Evolutionary conservation across 2,888 invertebrate genomes (phyloP), one percentile per base, ranked within the genome.

Genomic region (Palloptera scutellata): DNA sequence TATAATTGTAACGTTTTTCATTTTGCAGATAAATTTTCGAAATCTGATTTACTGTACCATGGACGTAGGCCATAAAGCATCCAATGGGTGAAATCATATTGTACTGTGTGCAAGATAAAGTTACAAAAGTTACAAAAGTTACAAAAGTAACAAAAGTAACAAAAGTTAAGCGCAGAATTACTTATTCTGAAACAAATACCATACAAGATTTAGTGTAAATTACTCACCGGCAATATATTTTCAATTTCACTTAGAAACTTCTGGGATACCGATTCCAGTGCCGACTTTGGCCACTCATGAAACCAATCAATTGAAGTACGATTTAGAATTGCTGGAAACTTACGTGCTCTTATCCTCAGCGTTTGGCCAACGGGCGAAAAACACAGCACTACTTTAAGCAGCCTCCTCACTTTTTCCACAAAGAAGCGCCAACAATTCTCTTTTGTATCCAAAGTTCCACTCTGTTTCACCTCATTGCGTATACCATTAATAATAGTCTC

Each of bases 401-500:
- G 89, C 64, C 90, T 89, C 62, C 95, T 88, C 11, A 97, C 95
- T 77, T 94, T 90, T 73, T 96, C 94, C 73, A 98, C 95, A 81
- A 96, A 98, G 86, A 92, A 97, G 78, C 90, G 91, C 97, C 97
- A 98, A 81, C 97, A 97, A 81, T 96, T 97, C 81, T 97, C 97
- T 74, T 92, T 89, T 0, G 94, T 92, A 79, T 97, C 97, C 57
- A 90, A 88, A 57, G 93, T 86, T 6, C 97, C 97, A 3, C 89
- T 87, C 59, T 92, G 91, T 86, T 94, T 95, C 1, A 93, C 91
- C 89, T 94, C 94, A 69, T 90, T 91, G 71, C 91, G 87, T 43
- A 96, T 89, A 1, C 90, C 91, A 74, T 89, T 90, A 53, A 96
- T 89, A 60, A 97, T 91, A 77, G 93, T 93, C 72, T 97, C 97